These are phyloP conservation scores for Mesopsocus fuscifrons DNA, from an alignment of 2,888 invertebrate species.

Conservation along the genomic window DNA sequence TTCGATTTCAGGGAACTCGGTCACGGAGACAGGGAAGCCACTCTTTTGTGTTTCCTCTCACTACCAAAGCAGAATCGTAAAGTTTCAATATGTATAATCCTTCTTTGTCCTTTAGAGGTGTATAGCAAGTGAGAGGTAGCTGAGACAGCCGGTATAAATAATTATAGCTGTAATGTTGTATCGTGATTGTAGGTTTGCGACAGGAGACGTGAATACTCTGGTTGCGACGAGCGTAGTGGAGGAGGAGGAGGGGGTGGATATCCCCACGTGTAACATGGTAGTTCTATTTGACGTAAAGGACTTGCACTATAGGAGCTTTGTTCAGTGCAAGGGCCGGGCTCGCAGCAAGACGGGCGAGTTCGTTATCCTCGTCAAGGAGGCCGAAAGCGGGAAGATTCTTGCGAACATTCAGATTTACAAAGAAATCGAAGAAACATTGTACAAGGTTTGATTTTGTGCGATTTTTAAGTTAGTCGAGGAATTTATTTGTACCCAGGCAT, in stretches of 20 bases:
- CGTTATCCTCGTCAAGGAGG: slow-evolving; percentile 16
- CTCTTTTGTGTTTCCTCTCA: no score
- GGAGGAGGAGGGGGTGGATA: slow-evolving; percentile 79
- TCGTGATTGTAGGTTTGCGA: slow-evolving; percentile 38
- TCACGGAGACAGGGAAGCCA: no score
- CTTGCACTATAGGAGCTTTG: slow-evolving; percentile 55
- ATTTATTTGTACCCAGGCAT: no score
- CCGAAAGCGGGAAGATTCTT: slow-evolving; percentile 10
- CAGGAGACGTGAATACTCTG: slow-evolving; percentile 40
- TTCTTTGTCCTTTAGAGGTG: no score
- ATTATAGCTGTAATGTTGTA: no score
- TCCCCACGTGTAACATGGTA: slow-evolving; percentile 63
- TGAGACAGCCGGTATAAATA: no score
- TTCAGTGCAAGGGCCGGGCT: slow-evolving; percentile 83
- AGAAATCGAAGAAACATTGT: slow-evolving; percentile 33
- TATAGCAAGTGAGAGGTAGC: no score
- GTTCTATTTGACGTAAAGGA: slow-evolving; percentile 49
- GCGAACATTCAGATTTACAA: slow-evolving; percentile 22
- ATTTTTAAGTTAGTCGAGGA: no score
- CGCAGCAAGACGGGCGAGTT: slow-evolving; percentile 39
- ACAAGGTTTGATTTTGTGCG: no score
- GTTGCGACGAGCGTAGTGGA: slow-evolving; percentile 67
- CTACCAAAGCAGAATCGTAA: no score
- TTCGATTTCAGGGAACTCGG: no score
- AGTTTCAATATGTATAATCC: no score